A percentile compares a stretch with the other conserved stretches of the same genome.
These are phyloP conservation scores for Natrix natrix DNA, from an alignment of 2,797 vertebrate genomes.

Conservation along the genomic window DNA sequence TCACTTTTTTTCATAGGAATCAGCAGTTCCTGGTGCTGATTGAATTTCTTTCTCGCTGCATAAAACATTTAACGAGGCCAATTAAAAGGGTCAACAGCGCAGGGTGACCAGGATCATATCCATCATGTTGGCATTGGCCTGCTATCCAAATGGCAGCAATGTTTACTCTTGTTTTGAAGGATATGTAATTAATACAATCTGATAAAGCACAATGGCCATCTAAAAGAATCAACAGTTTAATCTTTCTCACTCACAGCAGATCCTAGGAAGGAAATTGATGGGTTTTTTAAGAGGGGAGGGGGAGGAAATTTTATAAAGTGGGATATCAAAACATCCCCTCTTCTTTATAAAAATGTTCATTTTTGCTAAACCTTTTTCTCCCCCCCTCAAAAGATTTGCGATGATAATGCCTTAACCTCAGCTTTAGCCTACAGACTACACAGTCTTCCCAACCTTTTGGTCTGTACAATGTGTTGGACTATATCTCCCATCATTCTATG, in stretches of 20 bases:
- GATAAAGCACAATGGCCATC: background rate
- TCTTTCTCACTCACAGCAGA: constrained; percentile 10
- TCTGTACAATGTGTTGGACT: background rate
- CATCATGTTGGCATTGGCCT: constrained; percentile 68
- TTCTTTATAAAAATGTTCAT: background rate
- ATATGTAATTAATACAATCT: constrained; percentile 10
- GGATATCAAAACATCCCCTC: background rate
- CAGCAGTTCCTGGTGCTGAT: constrained; percentile 72
- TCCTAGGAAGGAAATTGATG: background rate
- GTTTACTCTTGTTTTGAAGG: background rate
- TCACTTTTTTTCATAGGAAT: constrained; percentile 64
- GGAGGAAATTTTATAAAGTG: background rate
- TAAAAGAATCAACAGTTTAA: constrained; percentile 8
- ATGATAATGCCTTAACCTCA: background rate
- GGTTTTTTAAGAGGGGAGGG: background rate
- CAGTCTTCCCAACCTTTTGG: background rate
- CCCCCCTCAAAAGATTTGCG: background rate
- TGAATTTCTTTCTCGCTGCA: constrained; percentile 76
- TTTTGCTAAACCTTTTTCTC: background rate
- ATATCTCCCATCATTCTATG: background rate
- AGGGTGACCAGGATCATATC: constrained; percentile 70
- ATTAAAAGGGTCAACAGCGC: constrained; percentile 72
- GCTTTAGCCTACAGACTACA: background rate
- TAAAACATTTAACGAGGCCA: constrained; percentile 80
- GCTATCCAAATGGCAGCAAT: constrained; percentile 65